These are phyloP conservation scores for Catagonus wagneri DNA, from an alignment of 2,113 vertebrate genomes.

Conservation along the genomic window DNA sequence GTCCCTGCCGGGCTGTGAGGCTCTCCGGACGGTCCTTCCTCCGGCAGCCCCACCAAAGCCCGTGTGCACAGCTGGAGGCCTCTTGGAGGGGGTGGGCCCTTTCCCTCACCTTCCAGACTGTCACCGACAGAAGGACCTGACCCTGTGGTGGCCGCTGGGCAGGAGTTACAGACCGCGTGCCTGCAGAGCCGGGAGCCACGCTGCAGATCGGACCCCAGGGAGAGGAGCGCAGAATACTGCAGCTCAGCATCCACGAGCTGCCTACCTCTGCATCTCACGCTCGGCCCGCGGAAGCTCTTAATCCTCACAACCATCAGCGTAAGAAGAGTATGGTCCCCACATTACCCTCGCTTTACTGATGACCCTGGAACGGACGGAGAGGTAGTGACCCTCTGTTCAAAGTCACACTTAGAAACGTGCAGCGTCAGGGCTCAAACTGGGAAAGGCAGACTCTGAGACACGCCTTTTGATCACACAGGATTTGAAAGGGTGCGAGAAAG, in stretches of 20 bases:
- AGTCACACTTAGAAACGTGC: background rate
- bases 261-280: fast-evolving
- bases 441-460: background rate
- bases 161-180: background rate
- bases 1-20: no score
- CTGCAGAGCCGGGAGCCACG: background rate
- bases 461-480: fast-evolving
- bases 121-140: background rate
- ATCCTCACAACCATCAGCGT: fast-evolving
- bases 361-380: background rate
- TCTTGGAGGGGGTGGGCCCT: background rate
- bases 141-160: background rate
- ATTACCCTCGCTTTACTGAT: background rate
- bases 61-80: fast-evolving
- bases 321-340: fast-evolving
- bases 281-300: fast-evolving
- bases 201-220: background rate
- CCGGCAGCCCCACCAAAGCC: fast-evolving
- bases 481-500: background rate
- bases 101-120: background rate
- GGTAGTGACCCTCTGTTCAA: background rate
- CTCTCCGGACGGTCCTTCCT: fast-evolving
- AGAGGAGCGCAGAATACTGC: fast-evolving
- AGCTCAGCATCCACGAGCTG: fast-evolving
- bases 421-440: background rate